A percentile compares a stretch with the other conserved stretches of the same genome.
These are phyloP conservation scores for Lepidurus packardi DNA, from an alignment of 1,140 invertebrate species.

Conservation along the genomic window DNA sequence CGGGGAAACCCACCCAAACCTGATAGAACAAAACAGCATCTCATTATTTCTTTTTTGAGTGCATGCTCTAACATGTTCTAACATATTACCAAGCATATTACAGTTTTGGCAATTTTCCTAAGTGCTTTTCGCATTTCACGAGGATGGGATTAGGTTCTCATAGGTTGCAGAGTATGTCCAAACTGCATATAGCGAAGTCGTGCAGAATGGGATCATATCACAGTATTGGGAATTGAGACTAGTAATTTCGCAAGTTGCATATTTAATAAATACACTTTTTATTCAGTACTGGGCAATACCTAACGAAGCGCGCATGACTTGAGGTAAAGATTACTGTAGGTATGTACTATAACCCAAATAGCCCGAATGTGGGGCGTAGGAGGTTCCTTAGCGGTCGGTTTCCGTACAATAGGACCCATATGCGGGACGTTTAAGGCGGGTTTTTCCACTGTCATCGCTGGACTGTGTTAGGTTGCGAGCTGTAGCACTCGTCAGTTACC, in stretches of 20 bases:
- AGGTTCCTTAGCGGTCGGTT: neutral
- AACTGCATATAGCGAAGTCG: neutral
- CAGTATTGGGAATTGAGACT: neutral
- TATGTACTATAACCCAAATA: slow-evolving; percentile 6
- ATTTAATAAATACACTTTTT: neutral
- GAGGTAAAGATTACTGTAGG: slow-evolving; percentile 9
- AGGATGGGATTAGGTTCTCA: neutral
- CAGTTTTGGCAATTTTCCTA: too few relatives aligned
- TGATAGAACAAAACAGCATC: too few relatives aligned
- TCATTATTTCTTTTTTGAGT: too few relatives aligned
- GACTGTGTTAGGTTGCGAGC: neutral
- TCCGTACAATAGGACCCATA: neutral
- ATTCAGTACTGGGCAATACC: neutral
- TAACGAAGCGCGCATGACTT: slow-evolving; percentile 3
- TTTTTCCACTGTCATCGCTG: neutral
- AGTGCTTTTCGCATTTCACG: too few relatives aligned
- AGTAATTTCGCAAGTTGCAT: neutral
- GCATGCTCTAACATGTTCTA: too few relatives aligned
- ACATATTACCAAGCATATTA: too few relatives aligned
- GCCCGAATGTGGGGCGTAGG: neutral
- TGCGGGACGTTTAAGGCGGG: neutral
- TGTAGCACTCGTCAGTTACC: neutral
- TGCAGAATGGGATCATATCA: neutral
- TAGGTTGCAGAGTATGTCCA: neutral
- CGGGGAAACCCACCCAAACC: too few relatives aligned